Base-by-base conservation (phyloP, 1,140 invertebrate genomes). In the Thaumatotibia leucotreta region DNA sequence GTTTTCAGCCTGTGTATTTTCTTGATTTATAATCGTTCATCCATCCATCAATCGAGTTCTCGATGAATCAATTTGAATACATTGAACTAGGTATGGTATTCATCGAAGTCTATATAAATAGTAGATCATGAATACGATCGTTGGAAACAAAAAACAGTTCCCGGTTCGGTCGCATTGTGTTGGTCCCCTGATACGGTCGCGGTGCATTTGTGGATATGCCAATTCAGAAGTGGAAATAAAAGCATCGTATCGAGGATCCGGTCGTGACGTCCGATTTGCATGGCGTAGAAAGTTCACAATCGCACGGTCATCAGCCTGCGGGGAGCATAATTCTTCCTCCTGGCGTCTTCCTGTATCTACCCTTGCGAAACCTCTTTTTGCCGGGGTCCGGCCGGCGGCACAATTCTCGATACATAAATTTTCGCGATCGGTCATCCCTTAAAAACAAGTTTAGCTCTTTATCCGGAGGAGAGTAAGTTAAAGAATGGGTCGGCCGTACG, bases 401-500 rank as follows among this genome's bases (percentile, higher is more conserved):
- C 64, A 82, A 79, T 84, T 77, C 76, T 79, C 85, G 86, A 90
- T 90, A 90, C 85, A 90, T 90, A 90, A 88, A 90, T 90, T 90
- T 87, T 72, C 76, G 83, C 86, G 83, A 91, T 84, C 85, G 88
- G 88, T 87, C 88, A 89, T 89, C 88, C 88, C 86, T 89, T 91
- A 85, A 88, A 90, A 89, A 91, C 85, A 89, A 90, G 86, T 91
- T 89, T 84, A 87, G 84, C 88, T 91, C 86, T 91, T 89, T 89
- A 91, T 91, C 85, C 85, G 74, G 70, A 73, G 75, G 77, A 82
- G 83, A 86, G 81, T 79, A 84, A 87, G 83, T 85, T 88, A 82
- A 88, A 88, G 88, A 88, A 90, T 88, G 79, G 88, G 74, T 70
- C 80, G 81, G 32, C 76, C 85, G 87, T 86, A 63, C 82, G 87